Conservation (phyloP, 2,113 vertebrate species). For the Anarhynchus alexandrinus region DNA sequence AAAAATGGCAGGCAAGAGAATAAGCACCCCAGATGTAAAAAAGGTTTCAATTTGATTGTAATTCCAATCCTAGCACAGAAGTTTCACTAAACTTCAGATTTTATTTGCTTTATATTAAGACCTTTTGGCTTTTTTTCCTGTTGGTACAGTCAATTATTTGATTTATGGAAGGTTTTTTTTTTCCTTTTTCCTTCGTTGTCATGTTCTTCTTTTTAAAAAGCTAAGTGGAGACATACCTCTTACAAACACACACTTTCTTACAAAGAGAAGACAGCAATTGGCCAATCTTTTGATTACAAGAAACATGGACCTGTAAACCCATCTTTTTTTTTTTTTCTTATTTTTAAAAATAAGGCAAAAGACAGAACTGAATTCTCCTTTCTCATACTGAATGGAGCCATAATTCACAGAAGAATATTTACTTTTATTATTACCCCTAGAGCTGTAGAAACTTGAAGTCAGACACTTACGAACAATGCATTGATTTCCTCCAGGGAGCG, state of each 20-base stretch:
- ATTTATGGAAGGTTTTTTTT: not conserved
- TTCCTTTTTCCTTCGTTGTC: rapidly evolving
- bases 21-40: not conserved
- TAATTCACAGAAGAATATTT: not conserved
- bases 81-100: not conserved
- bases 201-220: not conserved
- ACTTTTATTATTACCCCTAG: not conserved
- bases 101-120: not conserved
- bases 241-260: rapidly evolving
- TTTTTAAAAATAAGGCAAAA: not conserved
- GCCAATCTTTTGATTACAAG: not conserved
- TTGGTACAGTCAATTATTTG: not conserved
- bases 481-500: conserved; percentile 77
- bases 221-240: not conserved
- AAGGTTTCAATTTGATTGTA: not conserved
- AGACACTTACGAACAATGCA: conserved; percentile 82
- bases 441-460: not conserved
- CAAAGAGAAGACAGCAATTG: not conserved
- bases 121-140: rapidly evolving
- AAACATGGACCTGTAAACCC: not conserved
- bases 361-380: not conserved
- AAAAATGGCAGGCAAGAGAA: not conserved
- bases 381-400: not conserved
- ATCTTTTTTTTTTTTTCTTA: not conserved
- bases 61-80: not conserved